Evolutionary conservation across 2,113 vertebrate genomes (phyloP).

Genomic region (Emydura subglobosa): DNA sequence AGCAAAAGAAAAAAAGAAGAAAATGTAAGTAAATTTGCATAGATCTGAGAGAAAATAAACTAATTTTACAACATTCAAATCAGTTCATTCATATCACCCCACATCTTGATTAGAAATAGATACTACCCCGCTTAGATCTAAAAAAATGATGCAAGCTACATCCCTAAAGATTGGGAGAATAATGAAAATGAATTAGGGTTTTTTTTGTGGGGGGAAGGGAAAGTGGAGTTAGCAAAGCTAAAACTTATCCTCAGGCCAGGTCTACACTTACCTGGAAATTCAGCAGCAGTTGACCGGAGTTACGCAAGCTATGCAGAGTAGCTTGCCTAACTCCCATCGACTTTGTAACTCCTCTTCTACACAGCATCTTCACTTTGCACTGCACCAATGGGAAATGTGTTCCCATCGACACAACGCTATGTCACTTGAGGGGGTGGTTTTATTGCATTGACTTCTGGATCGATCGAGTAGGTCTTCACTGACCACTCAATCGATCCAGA

Average conservation of each 20-base stretch:
- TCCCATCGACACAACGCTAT: too few relatives aligned
- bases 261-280: too few relatives aligned
- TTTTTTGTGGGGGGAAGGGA: constrained; percentile 6
- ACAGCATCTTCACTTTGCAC: too few relatives aligned
- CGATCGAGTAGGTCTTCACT: too few relatives aligned
- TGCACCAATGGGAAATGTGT: too few relatives aligned
- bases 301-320: too few relatives aligned
- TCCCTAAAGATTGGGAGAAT: background rate
- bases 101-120: background rate
- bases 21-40: background rate
- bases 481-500: too few relatives aligned
- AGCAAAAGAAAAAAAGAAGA: constrained; percentile 14
- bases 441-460: too few relatives aligned
- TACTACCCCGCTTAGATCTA: constrained; percentile 32
- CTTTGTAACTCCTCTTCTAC: too few relatives aligned
- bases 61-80: constrained; percentile 15
- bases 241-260: constrained; percentile 13
- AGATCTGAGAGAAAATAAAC: background rate
- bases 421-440: too few relatives aligned
- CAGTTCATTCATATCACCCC: background rate
- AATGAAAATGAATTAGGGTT: background rate
- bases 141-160: constrained; percentile 28
- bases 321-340: too few relatives aligned
- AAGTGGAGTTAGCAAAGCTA: constrained; percentile 1
- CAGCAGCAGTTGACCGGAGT: too few relatives aligned